Evolutionary conservation across 1,140 invertebrate species (phyloP), one percentile per base, ranked within the genome.

Genomic region (Polypedilum pembai): DNA sequence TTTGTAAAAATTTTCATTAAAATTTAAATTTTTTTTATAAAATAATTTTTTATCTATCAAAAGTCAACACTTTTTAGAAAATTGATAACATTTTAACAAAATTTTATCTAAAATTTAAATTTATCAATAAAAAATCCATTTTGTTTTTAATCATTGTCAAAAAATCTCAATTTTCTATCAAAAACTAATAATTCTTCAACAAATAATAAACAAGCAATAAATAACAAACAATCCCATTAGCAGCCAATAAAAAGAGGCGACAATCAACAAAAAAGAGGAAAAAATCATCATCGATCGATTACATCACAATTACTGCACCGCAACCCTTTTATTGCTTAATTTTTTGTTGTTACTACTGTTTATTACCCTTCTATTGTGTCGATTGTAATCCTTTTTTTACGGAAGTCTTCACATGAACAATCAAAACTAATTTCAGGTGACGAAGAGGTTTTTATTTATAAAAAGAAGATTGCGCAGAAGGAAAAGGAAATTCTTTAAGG

Each of bases 201-300:
- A 56, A n/a, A n/a, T 56, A 56, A 56, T n/a, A 56, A 56, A 56
- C n/a, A 56, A 56, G 12, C 45, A 56, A 56, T 56, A 56, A 56
- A 56, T n/a, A 56, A 56, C 45, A 56, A 12, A 12, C 12, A 56
- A 56, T n/a, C 8, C 12, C 12, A 56, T 56, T n/a, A 56, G 45
- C 24, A 33, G 24, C 5, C 24, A 33, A 33, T 33, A 33, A 33
- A 33, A 33, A 33, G 5, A 33, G 24, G 45, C 12, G n/a, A 45
- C 2, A 15, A 45, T 12, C 41, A 45, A 45, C 8, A 45, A 56
- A 56, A 56, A 15, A n/a, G 10, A 12, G n/a, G 10, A 56, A 56
- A 8, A 56, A 56, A 56, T 33, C 45, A 56, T n/a, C n/a, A n/a
- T n/a, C 45, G 45, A 56, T 56, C 45, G 45, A 56, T 56, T 56